Percentiles rank a stretch among this genome's conserved stretches.
phyloP scores from a whole-genome alignment of 2,888 invertebrate species.

The Drosophila pegasa region DNA sequence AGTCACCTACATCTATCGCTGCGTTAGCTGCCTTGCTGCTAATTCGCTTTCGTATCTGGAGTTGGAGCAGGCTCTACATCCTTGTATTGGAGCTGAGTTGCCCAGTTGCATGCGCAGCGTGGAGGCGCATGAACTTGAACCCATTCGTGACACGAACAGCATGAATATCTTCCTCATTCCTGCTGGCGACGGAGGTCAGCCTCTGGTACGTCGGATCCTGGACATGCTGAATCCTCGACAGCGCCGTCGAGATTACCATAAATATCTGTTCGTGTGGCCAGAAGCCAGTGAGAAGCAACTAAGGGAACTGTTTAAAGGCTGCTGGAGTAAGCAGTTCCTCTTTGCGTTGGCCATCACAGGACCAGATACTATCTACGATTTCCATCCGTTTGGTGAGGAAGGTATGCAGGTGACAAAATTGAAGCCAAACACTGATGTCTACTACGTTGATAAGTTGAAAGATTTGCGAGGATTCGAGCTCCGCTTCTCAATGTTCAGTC shows the following conservation, averaged over 20 bases:
- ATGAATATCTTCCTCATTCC: constrained; percentile 69
- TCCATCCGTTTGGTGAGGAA: constrained; percentile 69
- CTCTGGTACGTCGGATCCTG: constrained; percentile 53
- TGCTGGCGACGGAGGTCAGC: constrained; percentile 32
- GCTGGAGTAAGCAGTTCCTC: constrained; percentile 73
- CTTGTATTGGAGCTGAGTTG: constrained; percentile 42
- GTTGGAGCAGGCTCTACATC: constrained; percentile 47
- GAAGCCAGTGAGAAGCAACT: constrained; percentile 49
- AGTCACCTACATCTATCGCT: constrained; percentile 63
- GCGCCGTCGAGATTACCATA: constrained; percentile 68
- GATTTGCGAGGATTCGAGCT: constrained; percentile 69
- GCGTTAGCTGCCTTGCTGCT: constrained; percentile 49
- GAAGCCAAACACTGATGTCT: not conserved
- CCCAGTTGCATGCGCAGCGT: constrained; percentile 55
- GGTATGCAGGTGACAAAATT: constrained; percentile 58
- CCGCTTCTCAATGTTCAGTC: constrained; percentile 75
- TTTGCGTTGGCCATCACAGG: constrained; percentile 66
- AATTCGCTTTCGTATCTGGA: constrained; percentile 1
- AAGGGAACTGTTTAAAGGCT: constrained; percentile 51
- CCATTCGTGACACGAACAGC: constrained; percentile 62
- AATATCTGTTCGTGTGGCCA: constrained; percentile 78
- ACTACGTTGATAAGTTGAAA: constrained; percentile 69
- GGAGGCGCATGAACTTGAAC: constrained; percentile 54
- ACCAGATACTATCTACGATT: constrained; percentile 59
- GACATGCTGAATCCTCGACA: constrained; percentile 70